Conservation (phyloP, 2,113 vertebrate genomes). For the Periophthalmus modestus region DNA sequence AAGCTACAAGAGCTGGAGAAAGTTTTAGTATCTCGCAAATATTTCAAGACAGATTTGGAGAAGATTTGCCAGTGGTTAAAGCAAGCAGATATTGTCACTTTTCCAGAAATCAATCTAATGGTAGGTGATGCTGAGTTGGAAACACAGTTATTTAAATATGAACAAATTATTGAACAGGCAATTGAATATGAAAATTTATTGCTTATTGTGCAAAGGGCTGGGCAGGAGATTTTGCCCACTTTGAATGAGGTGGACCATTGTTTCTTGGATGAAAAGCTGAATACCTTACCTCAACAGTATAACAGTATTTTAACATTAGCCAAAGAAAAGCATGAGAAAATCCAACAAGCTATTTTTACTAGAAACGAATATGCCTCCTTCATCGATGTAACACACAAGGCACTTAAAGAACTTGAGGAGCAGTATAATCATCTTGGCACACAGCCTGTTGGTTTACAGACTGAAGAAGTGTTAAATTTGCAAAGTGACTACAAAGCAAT, state of each 20-base stretch:
- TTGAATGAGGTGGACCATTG: constrained; percentile 92
- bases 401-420: constrained; percentile 83
- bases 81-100: constrained; percentile 91
- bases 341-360: constrained; percentile 86
- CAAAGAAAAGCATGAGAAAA: constrained; percentile 89
- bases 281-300: constrained; percentile 87
- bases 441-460: constrained; percentile 72
- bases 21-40: constrained; percentile 87
- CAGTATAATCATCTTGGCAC: constrained; percentile 82
- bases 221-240: constrained; percentile 88
- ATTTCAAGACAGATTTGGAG: constrained; percentile 95
- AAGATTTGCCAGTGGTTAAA: constrained; percentile 93
- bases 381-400: constrained; percentile 81
- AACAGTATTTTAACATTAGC: constrained; percentile 84
- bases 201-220: constrained; percentile 86
- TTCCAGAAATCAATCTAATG: constrained; percentile 93
- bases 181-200: constrained; percentile 94
- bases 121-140: constrained; percentile 83
- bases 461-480: constrained; percentile 80
- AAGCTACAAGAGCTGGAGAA: constrained; percentile 92
- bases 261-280: constrained; percentile 92
- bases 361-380: constrained; percentile 89
- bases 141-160: constrained; percentile 84
- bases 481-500: constrained; percentile 81
- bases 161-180: constrained; percentile 88